Evolutionary conservation across 2,113 vertebrate species (phyloP), one percentile per base, ranked within the genome.

Genomic region (Aspidoscelis tigris): DNA sequence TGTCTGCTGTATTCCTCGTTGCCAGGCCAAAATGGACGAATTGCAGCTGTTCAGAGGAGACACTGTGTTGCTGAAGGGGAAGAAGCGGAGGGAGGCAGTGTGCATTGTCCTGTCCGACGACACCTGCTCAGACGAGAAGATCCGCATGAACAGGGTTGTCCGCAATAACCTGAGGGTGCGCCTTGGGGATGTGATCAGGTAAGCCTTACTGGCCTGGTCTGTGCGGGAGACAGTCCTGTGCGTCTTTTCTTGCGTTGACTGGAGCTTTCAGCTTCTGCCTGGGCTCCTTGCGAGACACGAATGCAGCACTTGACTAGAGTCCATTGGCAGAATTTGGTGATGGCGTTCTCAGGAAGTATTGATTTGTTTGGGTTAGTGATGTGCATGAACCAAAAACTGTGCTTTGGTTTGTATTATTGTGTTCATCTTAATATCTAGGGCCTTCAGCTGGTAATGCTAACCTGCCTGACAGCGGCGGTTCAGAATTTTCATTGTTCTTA

Each of bases 131-230:
- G 99, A 99, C 90, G 99, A 99, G 94, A 99, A 99, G 92, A 98
- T 99, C 91, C 98, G 99, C 90, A 99, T 99, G 99, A 99, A 99
- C 89, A 97, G 98, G 91, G 99, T 99, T 89, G 98, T 99, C 88
- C 98, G 99, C 84, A 99, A 99, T 95, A 99, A 99, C 86, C 95
- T 99, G 86, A 96, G 99, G 41, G 99, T 99, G 58, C 97, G 98
- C 79, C 96, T 99, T 76, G 98, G 99, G 41, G 99, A 99, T 4
- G 98, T 99, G 68, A 99, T 99, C 94, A 99, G 99, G 99, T 99
- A 79, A 93, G 91, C 82, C 77, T 50, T 69, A 0, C 0, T 26
- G 33, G n/a, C 55, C 4, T 33, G 33, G 33, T 33, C 33, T 22
- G 7, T 58, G 76, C 33, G n/a, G 20, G 4, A 21, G 4, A 0